A percentile compares a stretch with the other conserved stretches of the same genome.
These are phyloP conservation scores for Clarias pachynema DNA, from an alignment of 2,797 vertebrate genomes.

Conservation along the genomic window DNA sequence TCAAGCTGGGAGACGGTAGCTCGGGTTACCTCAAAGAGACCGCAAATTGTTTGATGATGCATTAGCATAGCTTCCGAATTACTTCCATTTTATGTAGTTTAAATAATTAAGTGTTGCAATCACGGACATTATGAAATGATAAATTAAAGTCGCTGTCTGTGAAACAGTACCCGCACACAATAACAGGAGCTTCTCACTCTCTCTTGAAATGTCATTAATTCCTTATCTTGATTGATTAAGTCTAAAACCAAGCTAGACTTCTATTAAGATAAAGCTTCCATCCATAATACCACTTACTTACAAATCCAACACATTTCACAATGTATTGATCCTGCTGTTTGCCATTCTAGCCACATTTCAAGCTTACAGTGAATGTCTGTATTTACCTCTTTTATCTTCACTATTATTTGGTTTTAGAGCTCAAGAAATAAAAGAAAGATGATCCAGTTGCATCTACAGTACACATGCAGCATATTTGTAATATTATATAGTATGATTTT, in stretches of 20 bases:
- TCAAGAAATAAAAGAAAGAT: neutral
- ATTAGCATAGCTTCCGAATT: neutral
- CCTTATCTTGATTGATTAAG: slow-evolving; percentile 17
- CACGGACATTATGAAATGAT: slow-evolving; percentile 9
- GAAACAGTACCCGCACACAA: neutral
- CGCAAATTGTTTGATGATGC: slow-evolving; percentile 1
- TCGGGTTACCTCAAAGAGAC: neutral
- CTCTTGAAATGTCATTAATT: slow-evolving; percentile 14
- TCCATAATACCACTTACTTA: slow-evolving; percentile 17
- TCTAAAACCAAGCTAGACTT: slow-evolving; percentile 10
- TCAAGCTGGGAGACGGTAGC: slow-evolving; percentile 1
- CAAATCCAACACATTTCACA: neutral
- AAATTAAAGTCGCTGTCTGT: neutral
- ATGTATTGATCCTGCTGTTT: neutral
- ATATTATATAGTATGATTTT: neutral
- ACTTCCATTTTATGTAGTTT: no score
- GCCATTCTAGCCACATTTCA: neutral
- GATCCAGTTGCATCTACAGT: neutral
- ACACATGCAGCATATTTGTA: neutral
- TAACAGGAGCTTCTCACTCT: neutral
- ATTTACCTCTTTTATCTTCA: neutral
- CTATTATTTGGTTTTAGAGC: neutral
- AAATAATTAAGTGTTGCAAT: neutral
- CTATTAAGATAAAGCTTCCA: neutral
- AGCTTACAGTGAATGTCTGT: neutral